Evolutionary conservation across 2,113 vertebrate genomes (phyloP).

Genomic region (Tachuris rubrigastra): DNA sequence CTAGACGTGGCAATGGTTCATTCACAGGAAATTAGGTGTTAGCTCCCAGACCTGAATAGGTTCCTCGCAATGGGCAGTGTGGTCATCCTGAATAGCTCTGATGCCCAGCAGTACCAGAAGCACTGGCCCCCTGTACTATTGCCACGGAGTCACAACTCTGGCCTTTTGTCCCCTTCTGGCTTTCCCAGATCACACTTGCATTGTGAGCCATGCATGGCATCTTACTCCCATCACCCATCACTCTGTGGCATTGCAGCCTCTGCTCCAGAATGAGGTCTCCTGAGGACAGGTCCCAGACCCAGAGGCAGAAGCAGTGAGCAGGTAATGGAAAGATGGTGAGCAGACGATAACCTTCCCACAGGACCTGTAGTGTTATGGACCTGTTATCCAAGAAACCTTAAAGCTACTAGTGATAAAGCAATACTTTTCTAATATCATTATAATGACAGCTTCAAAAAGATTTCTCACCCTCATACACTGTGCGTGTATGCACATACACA

Average conservation of each 20-base stretch:
- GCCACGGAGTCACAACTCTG: background rate
- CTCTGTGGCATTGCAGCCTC: background rate
- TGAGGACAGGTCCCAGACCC: background rate
- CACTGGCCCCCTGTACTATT: background rate
- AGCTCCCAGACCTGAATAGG: background rate
- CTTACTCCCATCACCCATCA: background rate
- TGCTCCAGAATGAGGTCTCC: background rate
- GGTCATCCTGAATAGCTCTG: background rate
- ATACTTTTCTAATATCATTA: background rate
- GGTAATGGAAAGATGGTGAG: background rate
- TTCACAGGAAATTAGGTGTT: background rate
- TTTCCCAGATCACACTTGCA: accelerated
- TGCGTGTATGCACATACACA: background rate
- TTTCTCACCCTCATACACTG: background rate
- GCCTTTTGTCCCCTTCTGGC: background rate
- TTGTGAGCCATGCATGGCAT: accelerated
- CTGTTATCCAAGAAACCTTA: background rate
- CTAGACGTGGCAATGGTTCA: background rate
- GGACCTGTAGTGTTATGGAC: background rate
- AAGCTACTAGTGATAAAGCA: background rate
- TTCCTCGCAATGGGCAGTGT: background rate
- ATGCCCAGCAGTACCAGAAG: background rate
- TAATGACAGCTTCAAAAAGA: background rate
- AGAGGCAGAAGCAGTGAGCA: background rate
- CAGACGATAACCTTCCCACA: background rate